phyloP scores from a whole-genome alignment of 2,888 invertebrate genomes.

The Amiota communis region DNA sequence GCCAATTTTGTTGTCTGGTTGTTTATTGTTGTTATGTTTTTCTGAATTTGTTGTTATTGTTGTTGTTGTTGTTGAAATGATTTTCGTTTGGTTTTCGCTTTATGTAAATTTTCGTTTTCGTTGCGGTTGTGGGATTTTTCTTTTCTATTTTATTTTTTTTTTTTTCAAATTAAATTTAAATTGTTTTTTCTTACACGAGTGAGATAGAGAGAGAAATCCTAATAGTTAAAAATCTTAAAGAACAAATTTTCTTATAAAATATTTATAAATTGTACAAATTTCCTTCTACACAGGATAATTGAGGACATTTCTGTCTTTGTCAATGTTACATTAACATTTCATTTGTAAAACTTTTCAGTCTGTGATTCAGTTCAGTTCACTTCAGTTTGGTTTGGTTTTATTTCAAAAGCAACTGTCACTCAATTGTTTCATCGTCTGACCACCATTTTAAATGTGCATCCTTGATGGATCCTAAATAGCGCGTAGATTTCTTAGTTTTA shows the following conservation, averaged over 20 bases:
- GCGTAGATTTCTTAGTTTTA: neutral
- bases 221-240: no score
- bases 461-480: slow-evolving; percentile 13
- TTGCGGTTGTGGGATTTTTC: neutral
- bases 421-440: slow-evolving; percentile 21
- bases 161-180: slow-evolving; percentile 3
- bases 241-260: neutral
- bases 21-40: slow-evolving; percentile 3
- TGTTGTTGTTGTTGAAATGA: neutral
- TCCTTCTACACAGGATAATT: no score
- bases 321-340: no score
- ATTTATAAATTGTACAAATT: neutral
- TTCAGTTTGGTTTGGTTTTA: neutral
- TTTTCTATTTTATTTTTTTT: neutral
- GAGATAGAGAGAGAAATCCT: no score
- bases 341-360: neutral
- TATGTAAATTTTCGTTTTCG: slow-evolving; percentile 19
- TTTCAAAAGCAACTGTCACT: neutral
- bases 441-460: slow-evolving; percentile 29
- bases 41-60: neutral
- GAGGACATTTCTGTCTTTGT: no score
- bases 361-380: neutral
- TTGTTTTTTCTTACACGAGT: neutral
- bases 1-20: slow-evolving; percentile 30
- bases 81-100: slow-evolving; percentile 16